Evolutionary conservation across 2,888 invertebrate species (phyloP).

Genomic region (Eupithecia pulchellata): DNA sequence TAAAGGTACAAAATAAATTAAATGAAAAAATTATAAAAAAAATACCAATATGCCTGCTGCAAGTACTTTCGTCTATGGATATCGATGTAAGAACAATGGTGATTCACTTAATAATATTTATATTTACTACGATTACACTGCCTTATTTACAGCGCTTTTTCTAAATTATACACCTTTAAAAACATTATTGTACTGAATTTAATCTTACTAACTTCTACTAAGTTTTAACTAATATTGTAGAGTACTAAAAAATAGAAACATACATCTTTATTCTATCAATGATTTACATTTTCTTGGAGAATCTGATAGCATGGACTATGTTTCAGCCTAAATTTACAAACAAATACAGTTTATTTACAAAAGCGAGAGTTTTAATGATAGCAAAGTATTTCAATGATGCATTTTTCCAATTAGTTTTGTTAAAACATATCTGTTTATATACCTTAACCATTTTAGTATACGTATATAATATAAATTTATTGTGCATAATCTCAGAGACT

Average conservation of each 20-base stretch:
- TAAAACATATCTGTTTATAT: not conserved
- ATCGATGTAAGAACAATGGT: not conserved
- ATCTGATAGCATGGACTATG: not conserved
- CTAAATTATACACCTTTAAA: constrained; percentile 16
- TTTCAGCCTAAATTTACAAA: not conserved
- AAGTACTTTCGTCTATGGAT: not conserved
- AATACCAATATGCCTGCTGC: no score
- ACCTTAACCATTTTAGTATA: not conserved
- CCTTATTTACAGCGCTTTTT: constrained; percentile 30
- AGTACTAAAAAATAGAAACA: constrained; percentile 2
- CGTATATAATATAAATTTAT: not conserved
- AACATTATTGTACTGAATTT: constrained; percentile 30
- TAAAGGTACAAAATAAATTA: no score
- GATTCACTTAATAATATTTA: not conserved
- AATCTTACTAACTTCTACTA: constrained; percentile 8
- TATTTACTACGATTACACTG: constrained; percentile 20
- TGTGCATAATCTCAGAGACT: not conserved
- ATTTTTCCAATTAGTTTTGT: not conserved
- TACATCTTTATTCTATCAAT: not conserved
- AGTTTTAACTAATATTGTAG: not conserved
- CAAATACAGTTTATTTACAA: not conserved
- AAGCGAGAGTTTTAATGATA: not conserved
- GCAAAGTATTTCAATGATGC: not conserved
- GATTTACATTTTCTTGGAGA: not conserved
- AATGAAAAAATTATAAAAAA: no score